Evolutionary conservation across 1,140 invertebrate genomes (phyloP).

Genomic region (Hyles euphorbiae): DNA sequence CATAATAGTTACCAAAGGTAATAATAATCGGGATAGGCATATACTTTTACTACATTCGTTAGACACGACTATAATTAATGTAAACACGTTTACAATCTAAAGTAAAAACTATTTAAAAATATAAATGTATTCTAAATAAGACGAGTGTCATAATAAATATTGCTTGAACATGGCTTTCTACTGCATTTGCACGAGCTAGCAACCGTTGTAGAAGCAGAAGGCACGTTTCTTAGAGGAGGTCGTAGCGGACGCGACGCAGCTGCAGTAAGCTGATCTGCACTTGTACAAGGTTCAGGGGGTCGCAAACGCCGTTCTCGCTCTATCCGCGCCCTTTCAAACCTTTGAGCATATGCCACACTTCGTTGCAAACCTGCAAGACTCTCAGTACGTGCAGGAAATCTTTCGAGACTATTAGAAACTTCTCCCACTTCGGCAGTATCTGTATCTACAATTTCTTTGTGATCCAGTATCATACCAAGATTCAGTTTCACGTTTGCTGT

Average conservation of each 20-base stretch:
- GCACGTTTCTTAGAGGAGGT: conserved; percentile 27
- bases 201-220: conserved; percentile 18
- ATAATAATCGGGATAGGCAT: no score
- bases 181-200: conserved; percentile 12
- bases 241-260: conserved; percentile 36
- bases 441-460: conserved; percentile 63
- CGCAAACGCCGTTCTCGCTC: conserved; percentile 41
- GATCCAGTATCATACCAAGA: conserved; percentile 63
- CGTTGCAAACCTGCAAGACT: conserved; percentile 51
- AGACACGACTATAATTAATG: no score
- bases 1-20: no score
- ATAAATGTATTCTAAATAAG: conserved; percentile 21
- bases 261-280: conserved; percentile 39
- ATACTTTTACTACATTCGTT: no score
- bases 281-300: conserved; percentile 27
- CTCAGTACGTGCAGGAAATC: conserved; percentile 51
- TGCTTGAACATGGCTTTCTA: conserved; percentile 33
- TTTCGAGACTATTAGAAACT: conserved; percentile 52
- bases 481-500: conserved; percentile 56
- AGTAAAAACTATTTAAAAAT: no score
- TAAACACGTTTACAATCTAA: no score
- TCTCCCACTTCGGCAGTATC: conserved; percentile 58
- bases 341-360: conserved; percentile 45
- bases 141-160: conserved; percentile 48
- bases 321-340: conserved; percentile 31